Evolutionary conservation across 2,797 vertebrate species (phyloP), one percentile per base, ranked within the genome.

Genomic region (Triplophysa bombifrons): DNA sequence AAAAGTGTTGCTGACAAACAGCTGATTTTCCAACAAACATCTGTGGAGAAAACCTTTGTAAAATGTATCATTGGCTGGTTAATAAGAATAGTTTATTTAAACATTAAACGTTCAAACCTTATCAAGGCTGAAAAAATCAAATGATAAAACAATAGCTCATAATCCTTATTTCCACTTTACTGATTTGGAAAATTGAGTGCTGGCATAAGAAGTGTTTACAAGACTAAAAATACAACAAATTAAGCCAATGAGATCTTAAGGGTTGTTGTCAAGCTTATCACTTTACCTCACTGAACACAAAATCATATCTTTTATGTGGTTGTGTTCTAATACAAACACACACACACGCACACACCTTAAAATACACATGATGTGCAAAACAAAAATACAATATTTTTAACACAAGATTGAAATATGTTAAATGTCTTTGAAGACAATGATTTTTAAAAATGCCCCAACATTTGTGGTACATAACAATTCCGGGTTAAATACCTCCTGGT

Each of bases 61-160:
- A 82, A 60, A 5, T 65, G 34, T 66, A 51, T 38, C 10, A 16
- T 16, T 41, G 3, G 56, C 69, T 74, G 77, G 69, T 82, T 70
- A 70, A 34, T n/a, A 12, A n/a, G 2, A 11, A 51, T 4, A 50
- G 9, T 14, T 11, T 19, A 20, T 60, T 13, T 53, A 60, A 38
- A 65, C 46, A 76, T 14, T 53, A 13, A 30, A 69, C 38, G 16
- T 46, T 19, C 22, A 60, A 34, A 14, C 61, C 7, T 64, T 34
- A 48, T 58, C 30, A 75, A 19, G 8, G 22, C 44, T 30, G 56
- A 50, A 19, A 51, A 8, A 51, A 27, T 14, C 5, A 27, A 66
- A 25, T 7, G 50, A 20, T 46, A 63, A 55, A 44, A 22, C 46
- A 76, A 67, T n/a, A 46, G 51, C 12, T 46, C 16, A 50, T n/a